phyloP scores from a whole-genome alignment of 2,797 vertebrate genomes.

The Hoplostethus mediterraneus region DNA sequence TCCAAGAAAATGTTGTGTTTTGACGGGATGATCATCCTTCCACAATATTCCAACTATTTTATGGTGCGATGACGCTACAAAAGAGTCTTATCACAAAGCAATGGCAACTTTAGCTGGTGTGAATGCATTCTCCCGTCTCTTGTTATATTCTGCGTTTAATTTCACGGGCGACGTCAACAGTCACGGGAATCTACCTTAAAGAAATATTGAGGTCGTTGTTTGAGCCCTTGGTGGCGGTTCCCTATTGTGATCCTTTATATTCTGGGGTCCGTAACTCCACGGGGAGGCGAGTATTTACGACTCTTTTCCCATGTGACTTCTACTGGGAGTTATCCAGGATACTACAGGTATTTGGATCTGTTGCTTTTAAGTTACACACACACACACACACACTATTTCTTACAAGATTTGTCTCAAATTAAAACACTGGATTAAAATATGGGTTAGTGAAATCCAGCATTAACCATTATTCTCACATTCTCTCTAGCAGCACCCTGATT shows the following conservation, averaged over 20 bases:
- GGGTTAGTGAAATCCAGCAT: neutral
- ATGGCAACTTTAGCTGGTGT: conserved; percentile 31
- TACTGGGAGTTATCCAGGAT: conserved; percentile 2
- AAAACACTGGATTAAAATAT: neutral
- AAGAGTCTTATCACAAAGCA: conserved; percentile 31
- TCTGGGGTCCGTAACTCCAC: conserved; percentile 49
- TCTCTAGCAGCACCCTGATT: too few relatives aligned
- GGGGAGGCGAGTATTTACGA: conserved; percentile 59
- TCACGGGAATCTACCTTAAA: conserved; percentile 43
- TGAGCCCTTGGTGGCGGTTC: conserved; percentile 46
- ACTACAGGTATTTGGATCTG: conserved; percentile 15
- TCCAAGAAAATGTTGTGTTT: conserved; percentile 7
- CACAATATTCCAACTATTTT: neutral
- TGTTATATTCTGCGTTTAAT: conserved; percentile 26
- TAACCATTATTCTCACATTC: neutral
- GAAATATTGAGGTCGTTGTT: conserved; percentile 54
- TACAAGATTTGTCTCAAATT: neutral
- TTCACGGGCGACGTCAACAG: conserved; percentile 11
- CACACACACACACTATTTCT: neutral
- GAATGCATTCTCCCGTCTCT: conserved; percentile 24
- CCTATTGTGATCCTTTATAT: conserved; percentile 61
- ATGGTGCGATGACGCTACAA: conserved; percentile 11
- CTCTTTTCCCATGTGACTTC: conserved; percentile 47
- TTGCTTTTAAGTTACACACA: neutral
- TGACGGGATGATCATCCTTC: conserved; percentile 1